These are phyloP conservation scores for Synaphobranchus kaupii DNA, from an alignment of 2,797 vertebrate genomes.

Conservation along the genomic window DNA sequence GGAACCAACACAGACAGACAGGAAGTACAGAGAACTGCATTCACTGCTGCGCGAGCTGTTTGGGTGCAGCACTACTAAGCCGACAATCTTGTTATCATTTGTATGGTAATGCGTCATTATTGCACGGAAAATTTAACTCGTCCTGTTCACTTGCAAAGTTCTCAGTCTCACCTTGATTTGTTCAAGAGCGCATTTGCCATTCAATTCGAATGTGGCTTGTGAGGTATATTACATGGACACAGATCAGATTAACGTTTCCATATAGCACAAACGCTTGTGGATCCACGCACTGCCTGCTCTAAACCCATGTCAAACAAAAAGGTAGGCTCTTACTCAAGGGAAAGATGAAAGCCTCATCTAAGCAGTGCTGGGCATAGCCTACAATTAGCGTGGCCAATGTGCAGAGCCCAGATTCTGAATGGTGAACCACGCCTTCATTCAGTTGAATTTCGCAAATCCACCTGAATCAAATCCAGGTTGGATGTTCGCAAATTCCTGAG, in stretches of 20 bases:
- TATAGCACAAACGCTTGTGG: not conserved
- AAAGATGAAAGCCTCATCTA: not conserved
- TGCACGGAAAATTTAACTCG: too few relatives aligned
- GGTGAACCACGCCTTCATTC: not conserved
- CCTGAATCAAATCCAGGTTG: not conserved
- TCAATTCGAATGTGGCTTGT: not conserved
- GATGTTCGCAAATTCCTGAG: not conserved
- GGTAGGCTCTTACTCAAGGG: not conserved
- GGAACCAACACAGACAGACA: conserved; percentile 53
- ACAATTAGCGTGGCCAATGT: not conserved
- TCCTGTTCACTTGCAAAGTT: not conserved
- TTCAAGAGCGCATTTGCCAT: not conserved
- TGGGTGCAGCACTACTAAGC: conserved; percentile 61
- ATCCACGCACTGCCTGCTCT: not conserved
- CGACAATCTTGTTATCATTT: conserved; percentile 42
- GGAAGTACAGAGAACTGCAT: conserved; percentile 7
- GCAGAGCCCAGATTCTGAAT: not conserved
- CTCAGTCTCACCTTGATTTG: not conserved
- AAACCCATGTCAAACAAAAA: not conserved
- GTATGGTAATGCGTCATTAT: not conserved
- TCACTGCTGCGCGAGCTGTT: conserved; percentile 49
- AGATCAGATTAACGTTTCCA: not conserved
- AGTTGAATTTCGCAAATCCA: not conserved
- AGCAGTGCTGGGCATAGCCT: not conserved
- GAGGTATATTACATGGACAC: not conserved